Base-by-base conservation (phyloP, 2,888 invertebrate species). In the Dioctria linearis region DNA sequence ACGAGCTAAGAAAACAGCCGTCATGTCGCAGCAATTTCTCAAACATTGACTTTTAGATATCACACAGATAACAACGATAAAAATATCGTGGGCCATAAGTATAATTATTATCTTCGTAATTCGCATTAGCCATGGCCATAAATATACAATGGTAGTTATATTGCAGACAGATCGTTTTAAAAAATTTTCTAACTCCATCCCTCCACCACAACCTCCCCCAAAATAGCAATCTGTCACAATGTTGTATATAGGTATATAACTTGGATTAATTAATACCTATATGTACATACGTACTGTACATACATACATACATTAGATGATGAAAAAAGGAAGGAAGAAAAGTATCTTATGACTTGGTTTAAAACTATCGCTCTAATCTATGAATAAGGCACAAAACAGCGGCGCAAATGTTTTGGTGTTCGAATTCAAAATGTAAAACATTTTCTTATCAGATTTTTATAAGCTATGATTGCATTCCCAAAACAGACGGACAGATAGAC, bases 31-130 rank as follows among this genome's bases (percentile, higher is more conserved):
- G 73, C 73, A 57, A 73, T 73, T 73, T 42, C 73, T 42, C 73
- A 73, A 73, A 73, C 73, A 59, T 73, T 73, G 73, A 73, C 73
- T 73, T n/a, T n/a, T 73, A 73, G 42, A 57, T 73, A 73, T 73
- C 73, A 25, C 73, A 25, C 25, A 73, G 73, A 73, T 73, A 73
- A 73, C 73, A 57, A n/a, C 8, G 9, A 42, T 13, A 42, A 65
- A 42, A 65, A n/a, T 42, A 42, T 65, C 40, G n/a, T 42, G 65
- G 25, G 25, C 65, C 40, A 42, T 25, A 25, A 25, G 25, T 25
- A 25, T 25, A 51, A 11, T 73, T 57, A 73, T 73, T 73, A 73
- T 73, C 73, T 59, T 43, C 54, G 59, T 73, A 59, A 73, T 73
- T 73, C 73, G 57, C 57, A 40, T 25, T 25, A 59, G 73, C 42